These are phyloP conservation scores for Volucella inflata DNA, from an alignment of 2,888 invertebrate species.

Conservation along the genomic window DNA sequence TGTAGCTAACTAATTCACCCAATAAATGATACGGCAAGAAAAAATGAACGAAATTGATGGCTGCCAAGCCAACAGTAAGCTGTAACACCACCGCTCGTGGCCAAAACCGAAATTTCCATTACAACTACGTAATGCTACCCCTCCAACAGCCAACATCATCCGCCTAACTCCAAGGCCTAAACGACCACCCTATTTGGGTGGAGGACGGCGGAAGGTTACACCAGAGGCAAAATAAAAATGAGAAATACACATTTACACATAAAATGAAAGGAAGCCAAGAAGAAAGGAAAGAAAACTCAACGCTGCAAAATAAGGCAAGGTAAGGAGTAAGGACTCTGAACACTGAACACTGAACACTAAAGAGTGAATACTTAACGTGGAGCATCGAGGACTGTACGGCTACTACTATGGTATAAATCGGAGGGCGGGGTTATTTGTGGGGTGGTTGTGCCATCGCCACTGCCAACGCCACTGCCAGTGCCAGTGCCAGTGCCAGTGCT, in stretches of 20 bases:
- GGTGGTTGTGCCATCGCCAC: not conserved
- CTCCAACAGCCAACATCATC: constrained; percentile 4
- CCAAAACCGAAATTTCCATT: constrained; percentile 52
- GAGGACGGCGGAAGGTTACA: constrained; percentile 71
- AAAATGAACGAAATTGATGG: constrained; percentile 53
- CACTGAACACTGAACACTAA: no score
- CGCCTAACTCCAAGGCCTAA: constrained; percentile 18
- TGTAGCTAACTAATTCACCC: constrained; percentile 40
- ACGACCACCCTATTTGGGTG: constrained; percentile 35
- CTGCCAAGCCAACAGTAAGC: constrained; percentile 42
- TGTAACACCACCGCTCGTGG: constrained; percentile 28
- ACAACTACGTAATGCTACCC: constrained; percentile 45
- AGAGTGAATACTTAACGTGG: no score
- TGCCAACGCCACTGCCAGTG: no score
- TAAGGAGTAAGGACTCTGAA: constrained; percentile 37
- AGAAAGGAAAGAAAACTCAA: constrained; percentile 26
- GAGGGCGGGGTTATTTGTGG: constrained; percentile 67
- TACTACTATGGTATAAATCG: constrained; percentile 13
- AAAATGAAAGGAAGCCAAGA: not conserved
- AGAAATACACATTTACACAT: constrained; percentile 26
- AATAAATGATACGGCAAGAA: constrained; percentile 50
- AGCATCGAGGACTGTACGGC: not conserved
- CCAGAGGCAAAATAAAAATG: constrained; percentile 39
- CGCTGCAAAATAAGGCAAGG: constrained; percentile 3
- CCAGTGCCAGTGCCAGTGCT: no score